These are phyloP conservation scores for Agonopterix arenella DNA, from an alignment of 2,888 invertebrate species.

Conservation along the genomic window DNA sequence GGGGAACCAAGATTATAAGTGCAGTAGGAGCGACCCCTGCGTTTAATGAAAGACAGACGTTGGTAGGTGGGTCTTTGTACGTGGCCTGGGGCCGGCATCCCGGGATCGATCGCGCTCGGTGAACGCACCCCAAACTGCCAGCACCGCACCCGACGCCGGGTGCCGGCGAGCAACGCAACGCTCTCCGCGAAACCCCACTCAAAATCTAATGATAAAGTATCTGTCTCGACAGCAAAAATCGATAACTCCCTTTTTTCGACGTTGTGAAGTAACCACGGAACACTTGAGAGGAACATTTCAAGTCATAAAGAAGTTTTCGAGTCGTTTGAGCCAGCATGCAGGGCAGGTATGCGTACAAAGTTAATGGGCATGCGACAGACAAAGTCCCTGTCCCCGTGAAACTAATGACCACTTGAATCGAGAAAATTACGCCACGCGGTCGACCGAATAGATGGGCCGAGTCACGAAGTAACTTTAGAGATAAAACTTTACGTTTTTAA, in stretches of 20 bases:
- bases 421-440: conserved; percentile 59
- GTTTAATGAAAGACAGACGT: conserved; percentile 37
- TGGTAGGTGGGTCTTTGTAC: conserved; percentile 50
- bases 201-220: conserved; percentile 38
- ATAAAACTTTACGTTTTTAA: conserved; percentile 23
- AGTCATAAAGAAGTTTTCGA: conserved; percentile 30
- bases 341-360: conserved; percentile 49
- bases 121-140: conserved; percentile 64
- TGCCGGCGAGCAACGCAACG: conserved; percentile 21
- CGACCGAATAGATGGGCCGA: conserved; percentile 51
- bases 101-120: conserved; percentile 69
- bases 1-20: conserved; percentile 22
- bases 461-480: conserved; percentile 55
- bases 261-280: background rate
- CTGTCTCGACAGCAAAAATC: conserved; percentile 20
- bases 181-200: conserved; percentile 40
- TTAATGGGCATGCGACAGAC: conserved; percentile 61
- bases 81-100: conserved; percentile 49
- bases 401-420: conserved; percentile 71
- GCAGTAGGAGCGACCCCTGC: conserved; percentile 27
- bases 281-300: conserved; percentile 10
- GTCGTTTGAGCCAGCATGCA: conserved; percentile 26
- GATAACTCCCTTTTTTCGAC: conserved; percentile 1
- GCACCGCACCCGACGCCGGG: conserved; percentile 39
- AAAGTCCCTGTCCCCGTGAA: conserved; percentile 50